A percentile compares a stretch with the other conserved stretches of the same genome.
These are phyloP conservation scores for Drosophila bipectinata DNA, from an alignment of 1,140 invertebrate species.

Conservation along the genomic window DNA sequence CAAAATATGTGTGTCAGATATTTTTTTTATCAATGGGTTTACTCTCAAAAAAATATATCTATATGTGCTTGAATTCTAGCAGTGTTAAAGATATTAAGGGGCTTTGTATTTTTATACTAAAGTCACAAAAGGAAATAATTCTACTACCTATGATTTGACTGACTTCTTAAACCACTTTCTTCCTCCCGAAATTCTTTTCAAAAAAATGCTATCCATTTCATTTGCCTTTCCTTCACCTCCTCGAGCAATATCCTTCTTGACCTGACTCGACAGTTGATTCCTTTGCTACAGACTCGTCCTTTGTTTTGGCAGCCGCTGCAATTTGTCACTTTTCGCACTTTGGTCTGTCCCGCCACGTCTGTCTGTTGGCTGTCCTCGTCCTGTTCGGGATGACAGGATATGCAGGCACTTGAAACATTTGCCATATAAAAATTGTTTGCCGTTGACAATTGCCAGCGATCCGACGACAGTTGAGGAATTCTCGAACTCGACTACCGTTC, in stretches of 20 bases:
- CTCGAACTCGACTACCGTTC: slow-evolving; percentile 37
- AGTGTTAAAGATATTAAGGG: no score
- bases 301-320: slow-evolving; percentile 55
- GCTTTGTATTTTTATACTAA: neutral
- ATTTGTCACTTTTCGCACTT: slow-evolving; percentile 74
- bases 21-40: neutral
- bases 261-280: slow-evolving; percentile 40
- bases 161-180: slow-evolving; percentile 13
- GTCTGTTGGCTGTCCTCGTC: slow-evolving; percentile 27
- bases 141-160: neutral
- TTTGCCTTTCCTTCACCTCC: slow-evolving; percentile 1
- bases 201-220: slow-evolving; percentile 26
- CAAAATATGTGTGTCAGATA: slow-evolving; percentile 20
- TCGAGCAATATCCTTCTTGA: slow-evolving; percentile 41
- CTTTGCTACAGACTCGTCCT: slow-evolving; percentile 16
- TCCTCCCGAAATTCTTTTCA: slow-evolving; percentile 16
- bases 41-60: neutral
- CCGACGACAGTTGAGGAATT: slow-evolving; percentile 41
- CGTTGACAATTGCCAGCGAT: slow-evolving; percentile 58
- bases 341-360: slow-evolving; percentile 8
- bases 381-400: slow-evolving; percentile 32
- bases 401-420: slow-evolving; percentile 61
- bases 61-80: neutral
- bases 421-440: slow-evolving; percentile 71
- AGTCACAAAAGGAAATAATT: no score